Evolutionary conservation across 2,113 vertebrate species (phyloP), one percentile per base, ranked within the genome.

Genomic region (Platysternon megacephalum): DNA sequence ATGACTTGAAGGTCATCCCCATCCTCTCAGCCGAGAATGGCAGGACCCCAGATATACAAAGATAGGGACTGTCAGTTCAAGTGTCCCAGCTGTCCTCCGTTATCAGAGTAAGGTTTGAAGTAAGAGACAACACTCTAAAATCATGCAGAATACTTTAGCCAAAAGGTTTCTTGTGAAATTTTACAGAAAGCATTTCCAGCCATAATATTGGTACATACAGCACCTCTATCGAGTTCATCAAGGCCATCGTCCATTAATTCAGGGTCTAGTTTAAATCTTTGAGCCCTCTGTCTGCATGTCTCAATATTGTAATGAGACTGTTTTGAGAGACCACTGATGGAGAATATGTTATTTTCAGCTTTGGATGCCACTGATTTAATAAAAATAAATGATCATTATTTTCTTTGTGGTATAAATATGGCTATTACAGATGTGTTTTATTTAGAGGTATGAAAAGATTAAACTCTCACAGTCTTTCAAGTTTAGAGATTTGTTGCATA

Each of bases 1-100:
- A 1, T 44, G 19, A 10, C 39, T 85, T 65, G 12, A 46, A 58
- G 2, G 3, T 3, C 49, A 72, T 1, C 2, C 80, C 11, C 0
- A 79, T 2, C 68, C 26, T 2, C 2, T 72, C 9, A 72, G 65
- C 19, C 9, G 11, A 56, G 13, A 94, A 21, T 78, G 17, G 5
- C 6, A 74, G 28, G 0, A 76, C 83, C 85, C 3, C 88, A 87
- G 19, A 16, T 46, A 85, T 44, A 55, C 42, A 84, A 81, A 81
- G 1, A 1, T 19, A 87, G 39, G 3, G 5, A 7, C 12, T 2
- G 86, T 82, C 26, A 58, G 11, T 29, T 93, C 4, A 8, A 46
- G 29, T 53, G n/a, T 19, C 12, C 53, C 8, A 91, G 11, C 11
- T 85, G 8, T 32, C 28, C 65, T 29, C 22, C 39, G 5, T 1